Evolutionary conservation across 2,797 vertebrate species (phyloP), one percentile per base, ranked within the genome.

Genomic region (Columba guinea): DNA sequence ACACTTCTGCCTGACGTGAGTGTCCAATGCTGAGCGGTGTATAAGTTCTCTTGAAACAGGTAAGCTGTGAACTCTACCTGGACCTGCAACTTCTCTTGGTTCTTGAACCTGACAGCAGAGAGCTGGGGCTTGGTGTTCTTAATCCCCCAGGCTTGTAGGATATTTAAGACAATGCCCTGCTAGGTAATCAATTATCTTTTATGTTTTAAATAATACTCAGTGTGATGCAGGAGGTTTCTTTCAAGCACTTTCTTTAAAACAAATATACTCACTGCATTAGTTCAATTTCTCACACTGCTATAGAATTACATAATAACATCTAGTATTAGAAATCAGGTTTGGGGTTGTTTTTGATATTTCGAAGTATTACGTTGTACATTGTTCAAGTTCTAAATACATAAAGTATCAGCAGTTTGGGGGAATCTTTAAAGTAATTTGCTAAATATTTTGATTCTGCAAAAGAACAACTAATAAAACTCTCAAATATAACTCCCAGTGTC

Each of bases 361-460:
- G 28, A 51, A 91, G 96, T 97, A 97, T 98, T 96, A 97, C 71
- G 73, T 97, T 98, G 96, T 97, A 97, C 94, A 96, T 97, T 96
- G 96, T 97, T 97, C 96, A 97, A 97, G 95, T 90, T 96, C 92
- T 97, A 97, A 97, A 95, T 89, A 92, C 90, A 95, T 94, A 89
- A 92, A 94, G 85, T 96, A 98, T 97, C 96, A 92, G 79, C 96
- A 96, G 94, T 96, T 96, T 97, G 97, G 96, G 96, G 91, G 96
- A 97, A 97, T 97, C 96, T 91, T 91, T 96, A 85, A 96, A 97
- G 94, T 96, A 96, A 97, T 97, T 98, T 98, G 96, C 97, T 97
- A 97, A 98, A 96, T 97, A 97, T 96, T 98, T 98, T 98, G 96
- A 97, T 97, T 98, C 96, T 98, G 97, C 97, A 97, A 94, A 97